Conservation (phyloP, 2,113 vertebrate species). For the Chrysemys picta region DNA sequence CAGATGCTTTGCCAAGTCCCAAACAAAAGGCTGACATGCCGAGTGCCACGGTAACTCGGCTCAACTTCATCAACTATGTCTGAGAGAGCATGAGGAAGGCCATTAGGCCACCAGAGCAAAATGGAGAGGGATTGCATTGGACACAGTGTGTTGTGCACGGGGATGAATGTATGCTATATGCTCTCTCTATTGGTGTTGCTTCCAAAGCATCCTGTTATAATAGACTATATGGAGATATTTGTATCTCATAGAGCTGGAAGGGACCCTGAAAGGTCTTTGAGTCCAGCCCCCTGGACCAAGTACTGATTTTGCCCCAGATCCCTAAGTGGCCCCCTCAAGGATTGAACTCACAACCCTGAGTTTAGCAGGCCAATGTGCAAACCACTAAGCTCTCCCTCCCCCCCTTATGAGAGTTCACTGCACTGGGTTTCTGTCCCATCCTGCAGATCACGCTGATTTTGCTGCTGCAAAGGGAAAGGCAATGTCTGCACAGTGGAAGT, state of each 20-base stretch:
- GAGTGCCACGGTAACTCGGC: fast-evolving
- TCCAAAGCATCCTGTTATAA: not conserved
- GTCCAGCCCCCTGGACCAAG: no score
- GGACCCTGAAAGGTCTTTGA: no score
- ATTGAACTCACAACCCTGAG: no score
- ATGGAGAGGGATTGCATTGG: fast-evolving
- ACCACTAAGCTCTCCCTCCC: no score
- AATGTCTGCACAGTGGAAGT: not conserved
- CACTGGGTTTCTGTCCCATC: not conserved
- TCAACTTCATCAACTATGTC: not conserved
- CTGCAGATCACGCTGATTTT: not conserved
- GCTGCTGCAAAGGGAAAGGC: not conserved
- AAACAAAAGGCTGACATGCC: not conserved
- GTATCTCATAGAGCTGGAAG: no score
- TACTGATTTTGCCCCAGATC: no score
- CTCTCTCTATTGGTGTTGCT: not conserved
- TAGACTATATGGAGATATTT: no score
- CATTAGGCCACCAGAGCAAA: not conserved
- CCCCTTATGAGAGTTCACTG: not conserved
- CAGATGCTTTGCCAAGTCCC: not conserved
- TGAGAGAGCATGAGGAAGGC: not conserved
- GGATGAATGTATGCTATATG: not conserved
- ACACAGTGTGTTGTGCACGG: not conserved
- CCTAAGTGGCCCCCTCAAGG: no score
- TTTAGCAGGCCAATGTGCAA: no score